Evolutionary conservation across 2,113 vertebrate species (phyloP).

Genomic region (Tupaia chinensis): DNA sequence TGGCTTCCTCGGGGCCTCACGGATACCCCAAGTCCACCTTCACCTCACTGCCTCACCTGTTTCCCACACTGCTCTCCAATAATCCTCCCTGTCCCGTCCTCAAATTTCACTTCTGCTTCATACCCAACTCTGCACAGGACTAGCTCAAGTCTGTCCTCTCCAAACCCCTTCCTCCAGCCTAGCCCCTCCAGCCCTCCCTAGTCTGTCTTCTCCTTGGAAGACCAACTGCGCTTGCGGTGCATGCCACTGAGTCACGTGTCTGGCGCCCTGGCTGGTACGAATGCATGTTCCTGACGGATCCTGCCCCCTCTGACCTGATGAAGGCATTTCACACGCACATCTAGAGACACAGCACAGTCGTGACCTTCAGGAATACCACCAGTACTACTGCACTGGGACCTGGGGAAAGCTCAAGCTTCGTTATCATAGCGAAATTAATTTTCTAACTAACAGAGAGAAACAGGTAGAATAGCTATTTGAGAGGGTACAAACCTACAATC

Average conservation of each 20-base stretch:
- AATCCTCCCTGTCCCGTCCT: background rate
- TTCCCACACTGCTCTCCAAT: background rate
- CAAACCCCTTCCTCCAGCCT: background rate
- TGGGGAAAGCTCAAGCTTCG: background rate
- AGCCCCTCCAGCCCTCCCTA: background rate
- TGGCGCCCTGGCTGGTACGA: background rate
- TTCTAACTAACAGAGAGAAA: slow-evolving; percentile 11
- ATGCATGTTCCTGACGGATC: background rate
- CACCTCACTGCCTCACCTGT: background rate
- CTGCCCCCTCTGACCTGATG: background rate
- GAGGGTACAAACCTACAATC: background rate
- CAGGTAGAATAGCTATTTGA: background rate
- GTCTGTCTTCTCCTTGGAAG: background rate
- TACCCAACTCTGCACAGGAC: background rate
- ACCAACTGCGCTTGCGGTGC: background rate
- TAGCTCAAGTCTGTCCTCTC: background rate
- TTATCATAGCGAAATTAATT: slow-evolving; percentile 26
- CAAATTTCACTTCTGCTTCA: background rate
- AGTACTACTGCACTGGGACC: background rate
- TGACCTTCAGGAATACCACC: background rate
- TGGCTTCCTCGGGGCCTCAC: background rate
- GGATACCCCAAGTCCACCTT: background rate
- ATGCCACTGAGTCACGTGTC: background rate
- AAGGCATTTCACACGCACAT: background rate
- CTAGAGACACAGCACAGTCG: background rate